Evolutionary conservation across 2,113 vertebrate species (phyloP), one percentile per base, ranked within the genome.

Genomic region (Pelodiscus sinensis): DNA sequence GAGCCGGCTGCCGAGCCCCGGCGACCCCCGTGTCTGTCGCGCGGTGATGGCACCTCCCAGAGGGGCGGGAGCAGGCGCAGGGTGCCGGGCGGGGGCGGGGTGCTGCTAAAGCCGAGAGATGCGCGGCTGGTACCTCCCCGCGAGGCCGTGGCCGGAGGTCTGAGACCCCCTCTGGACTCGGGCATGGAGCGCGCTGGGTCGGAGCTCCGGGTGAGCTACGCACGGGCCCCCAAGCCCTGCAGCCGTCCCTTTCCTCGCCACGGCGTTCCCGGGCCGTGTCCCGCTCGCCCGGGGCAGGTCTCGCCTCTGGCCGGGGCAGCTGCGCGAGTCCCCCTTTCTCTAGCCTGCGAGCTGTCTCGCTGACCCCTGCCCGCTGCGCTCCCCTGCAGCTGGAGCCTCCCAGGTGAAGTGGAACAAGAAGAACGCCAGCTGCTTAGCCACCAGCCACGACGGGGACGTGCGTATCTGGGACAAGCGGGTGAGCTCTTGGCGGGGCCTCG

Each of bases 401-500:
- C 99, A 99, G 97, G 99, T 99, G 86, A 99, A 99, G 95, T 99
- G 99, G 99, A 99, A 99, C 97, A 98, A 98, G 96, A 99, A 98
- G 95, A 99, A 99, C 55, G 97, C 98, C 80, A 96, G 98, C 86
- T 98, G 98, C 95, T 98, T 99, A 81, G 99, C 99, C 8, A 99
- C 99, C 82, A 99, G 99, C 95, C 99, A 99, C 0, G 99, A 99
- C 1, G 99, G 99, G 19, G 99, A 99, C 65, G 99, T 99, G 3
- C 98, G 99, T 85, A 99, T 99, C 94, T 99, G 99, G 99, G 99
- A 99, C 91, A 99, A 98, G 96, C 97, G 99, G 97, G 99, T 99
- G 92, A 99, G 98, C 88, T 88, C 81, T 56, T 44, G 5, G 44
- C 44, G 44, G 44, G 44, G 44, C 44, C 44, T 44, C 44, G 5